phyloP scores from a whole-genome alignment of 2,888 invertebrate genomes.

The Athripsodes cinereus region DNA sequence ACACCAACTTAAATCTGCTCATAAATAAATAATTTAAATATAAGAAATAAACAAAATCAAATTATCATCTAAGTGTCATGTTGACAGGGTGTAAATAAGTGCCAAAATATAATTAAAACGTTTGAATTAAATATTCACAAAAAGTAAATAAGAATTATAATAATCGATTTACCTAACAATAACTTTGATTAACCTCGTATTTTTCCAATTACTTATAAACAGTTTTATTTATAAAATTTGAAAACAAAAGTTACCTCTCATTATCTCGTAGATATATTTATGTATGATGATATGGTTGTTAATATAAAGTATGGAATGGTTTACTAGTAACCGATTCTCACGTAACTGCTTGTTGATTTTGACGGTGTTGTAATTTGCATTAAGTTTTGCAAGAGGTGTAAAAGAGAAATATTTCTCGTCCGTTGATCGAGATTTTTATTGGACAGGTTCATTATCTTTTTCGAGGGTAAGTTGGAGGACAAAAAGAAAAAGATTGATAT shows the following conservation, averaged over 20 bases:
- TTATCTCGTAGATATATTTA: neutral
- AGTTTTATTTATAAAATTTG: neutral
- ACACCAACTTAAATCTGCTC: neutral
- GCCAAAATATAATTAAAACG: slow-evolving; percentile 7
- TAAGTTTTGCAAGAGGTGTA: neutral
- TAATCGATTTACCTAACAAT: neutral
- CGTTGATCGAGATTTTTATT: neutral
- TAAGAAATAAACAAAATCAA: neutral
- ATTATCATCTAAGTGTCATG: slow-evolving; percentile 1
- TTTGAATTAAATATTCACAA: too few relatives aligned
- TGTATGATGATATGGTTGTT: neutral
- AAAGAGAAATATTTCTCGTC: neutral
- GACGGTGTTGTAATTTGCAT: neutral
- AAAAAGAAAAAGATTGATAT: neutral
- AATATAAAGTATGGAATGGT: too few relatives aligned
- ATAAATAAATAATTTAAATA: slow-evolving; percentile 2
- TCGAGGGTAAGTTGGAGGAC: neutral
- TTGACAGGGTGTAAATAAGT: slow-evolving; percentile 15
- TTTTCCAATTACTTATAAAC: neutral
- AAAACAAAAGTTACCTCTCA: neutral
- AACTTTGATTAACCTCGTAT: neutral
- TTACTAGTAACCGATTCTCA: neutral
- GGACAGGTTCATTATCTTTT: neutral
- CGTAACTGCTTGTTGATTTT: neutral
- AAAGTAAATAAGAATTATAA: neutral